Percentiles rank a stretch among this genome's conserved stretches.
Conservation (phyloP, 2,113 vertebrate species). For the Apodemus speciosus region DNA sequence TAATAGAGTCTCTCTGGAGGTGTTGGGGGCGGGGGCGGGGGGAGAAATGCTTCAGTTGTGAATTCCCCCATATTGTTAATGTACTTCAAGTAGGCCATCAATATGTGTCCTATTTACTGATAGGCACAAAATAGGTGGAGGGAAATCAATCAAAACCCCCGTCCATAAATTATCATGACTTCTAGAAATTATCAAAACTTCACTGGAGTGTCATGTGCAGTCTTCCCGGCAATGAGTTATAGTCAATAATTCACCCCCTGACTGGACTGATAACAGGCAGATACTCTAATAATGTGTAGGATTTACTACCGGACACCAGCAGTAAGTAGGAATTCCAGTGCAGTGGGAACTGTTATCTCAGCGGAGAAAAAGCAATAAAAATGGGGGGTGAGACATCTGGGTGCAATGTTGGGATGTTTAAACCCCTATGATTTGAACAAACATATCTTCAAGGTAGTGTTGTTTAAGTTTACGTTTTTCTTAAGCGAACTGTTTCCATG, state of each 20-base stretch:
- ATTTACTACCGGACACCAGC: slow-evolving; percentile 83
- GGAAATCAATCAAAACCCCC: slow-evolving; percentile 64
- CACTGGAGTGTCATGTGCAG: slow-evolving; percentile 73
- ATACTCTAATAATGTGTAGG: slow-evolving; percentile 81
- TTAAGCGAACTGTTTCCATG: slow-evolving; percentile 76
- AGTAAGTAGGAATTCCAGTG: slow-evolving; percentile 80
- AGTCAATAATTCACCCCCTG: slow-evolving; percentile 85
- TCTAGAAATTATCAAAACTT: slow-evolving; percentile 82
- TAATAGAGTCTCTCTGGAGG: slow-evolving; percentile 21
- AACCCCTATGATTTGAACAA: slow-evolving; percentile 77
- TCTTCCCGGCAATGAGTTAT: slow-evolving; percentile 77
- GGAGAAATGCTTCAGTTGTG: slow-evolving; percentile 49
- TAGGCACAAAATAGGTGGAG: slow-evolving; percentile 77
- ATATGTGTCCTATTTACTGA: slow-evolving; percentile 75
- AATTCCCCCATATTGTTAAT: slow-evolving; percentile 61
- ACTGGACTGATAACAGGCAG: slow-evolving; percentile 77
- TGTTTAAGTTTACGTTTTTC: slow-evolving; percentile 78
- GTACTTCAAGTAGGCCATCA: slow-evolving; percentile 64
- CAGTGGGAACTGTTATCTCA: slow-evolving; percentile 79
- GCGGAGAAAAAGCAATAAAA: slow-evolving; percentile 77
- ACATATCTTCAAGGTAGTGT: slow-evolving; percentile 66
- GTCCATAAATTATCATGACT: slow-evolving; percentile 75
- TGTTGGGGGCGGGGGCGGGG: too few relatives aligned
- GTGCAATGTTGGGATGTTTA: slow-evolving; percentile 69
- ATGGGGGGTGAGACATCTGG: slow-evolving; percentile 70